Base-by-base conservation (phyloP, 2,113 vertebrate genomes). In the Nannospalax galili region DNA sequence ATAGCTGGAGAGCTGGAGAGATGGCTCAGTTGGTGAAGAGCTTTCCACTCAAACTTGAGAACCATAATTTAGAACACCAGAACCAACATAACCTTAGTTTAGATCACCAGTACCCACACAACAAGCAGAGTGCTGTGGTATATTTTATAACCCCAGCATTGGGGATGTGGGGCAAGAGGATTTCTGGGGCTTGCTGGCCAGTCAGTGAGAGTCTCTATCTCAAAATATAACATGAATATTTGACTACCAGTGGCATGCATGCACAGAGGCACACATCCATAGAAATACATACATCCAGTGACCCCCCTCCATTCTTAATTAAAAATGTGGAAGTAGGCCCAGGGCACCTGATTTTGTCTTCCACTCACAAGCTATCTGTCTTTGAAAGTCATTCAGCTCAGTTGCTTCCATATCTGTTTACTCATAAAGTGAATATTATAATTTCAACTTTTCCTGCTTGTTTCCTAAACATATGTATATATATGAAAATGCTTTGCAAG, bases 391-490 rank as follows among this genome's bases (percentile, higher is more conserved):
- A 62, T n/a, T 88, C 20, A 19, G 4, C 62, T 48, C 93, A 17
- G 26, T 32, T 88, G 48, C 22, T 73, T 67, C 35, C 84, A 56
- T 92, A 14, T 96, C 28, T 92, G 7, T 24, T 91, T 60, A 45
- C 2, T 60, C 15, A 67, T 80, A 82, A 96, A 88, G 60, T 28
- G 4, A 30, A 26, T 14, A 42, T 58, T 78, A 69, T 37, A 70
- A 84, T 73, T 42, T 26, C 14, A 58, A 56, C 64, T 79, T 84
- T 28, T 40, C 24, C 67, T 93, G 22, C 3, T n/a, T 72, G 7
- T 45, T n/a, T 90, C 22, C 45, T 96, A 74, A 73, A 26, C 26
- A 84, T 16, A 86, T 65, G n/a, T n/a, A 92, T 73, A 52, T 42
- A 73, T 16, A 80, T 28, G 9, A 80, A 93, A 92, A 60, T 65